A percentile compares a stretch with the other conserved stretches of the same genome.
phyloP scores from a whole-genome alignment of 2,113 vertebrate genomes.

The Brienomyrus brachyistius region DNA sequence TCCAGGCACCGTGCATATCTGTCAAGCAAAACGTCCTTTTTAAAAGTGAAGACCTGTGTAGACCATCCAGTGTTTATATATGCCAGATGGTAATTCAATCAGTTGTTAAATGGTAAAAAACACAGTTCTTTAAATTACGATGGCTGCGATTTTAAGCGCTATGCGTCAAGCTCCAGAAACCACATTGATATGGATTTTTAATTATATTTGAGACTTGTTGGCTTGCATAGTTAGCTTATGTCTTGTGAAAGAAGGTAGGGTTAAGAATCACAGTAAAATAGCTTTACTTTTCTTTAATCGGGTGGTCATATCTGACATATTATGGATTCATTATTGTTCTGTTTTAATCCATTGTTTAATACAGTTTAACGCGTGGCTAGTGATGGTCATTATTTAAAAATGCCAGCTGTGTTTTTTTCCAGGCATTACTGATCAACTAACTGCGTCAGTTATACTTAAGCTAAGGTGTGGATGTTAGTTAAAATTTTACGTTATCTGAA shows the following conservation, averaged over 20 bases:
- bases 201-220: not conserved
- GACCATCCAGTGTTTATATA: not conserved
- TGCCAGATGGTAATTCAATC: not conserved
- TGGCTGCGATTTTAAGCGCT: not conserved
- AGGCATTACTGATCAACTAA: not conserved
- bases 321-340: not conserved
- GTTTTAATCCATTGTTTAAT: not conserved
- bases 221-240: not conserved
- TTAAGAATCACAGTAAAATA: not conserved
- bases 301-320: not conserved
- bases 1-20: not conserved
- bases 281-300: not conserved
- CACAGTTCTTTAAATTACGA: not conserved
- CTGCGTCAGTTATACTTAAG: not conserved
- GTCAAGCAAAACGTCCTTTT: not conserved
- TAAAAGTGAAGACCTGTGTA: not conserved
- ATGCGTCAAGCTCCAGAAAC: not conserved
- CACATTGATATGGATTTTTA: not conserved
- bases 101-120: not conserved
- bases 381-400: not conserved
- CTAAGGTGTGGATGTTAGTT: not conserved
- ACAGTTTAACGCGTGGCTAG: not conserved
- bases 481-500: not conserved
- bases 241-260: not conserved
- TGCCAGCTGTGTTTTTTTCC: not conserved